Evolutionary conservation across 2,797 vertebrate genomes (phyloP).

Genomic region (Periophthalmus magnuspinnatus): DNA sequence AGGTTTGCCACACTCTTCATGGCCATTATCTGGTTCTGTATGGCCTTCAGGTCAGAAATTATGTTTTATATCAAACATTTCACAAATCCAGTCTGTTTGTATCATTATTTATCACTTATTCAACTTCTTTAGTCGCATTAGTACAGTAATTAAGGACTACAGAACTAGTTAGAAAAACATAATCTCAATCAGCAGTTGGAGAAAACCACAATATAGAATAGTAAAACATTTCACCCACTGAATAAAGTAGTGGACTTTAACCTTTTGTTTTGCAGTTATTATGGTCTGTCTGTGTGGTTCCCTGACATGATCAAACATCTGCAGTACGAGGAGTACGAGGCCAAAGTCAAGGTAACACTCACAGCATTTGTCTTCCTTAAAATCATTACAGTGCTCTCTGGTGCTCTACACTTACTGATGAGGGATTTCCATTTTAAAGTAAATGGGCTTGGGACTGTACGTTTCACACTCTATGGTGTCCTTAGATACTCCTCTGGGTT

Average conservation of each 20-base stretch:
- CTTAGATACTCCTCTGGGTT: neutral
- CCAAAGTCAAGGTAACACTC: constrained; percentile 78
- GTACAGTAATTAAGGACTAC: neutral
- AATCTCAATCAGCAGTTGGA: neutral
- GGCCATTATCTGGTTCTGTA: constrained; percentile 94
- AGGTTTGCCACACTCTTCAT: constrained; percentile 89
- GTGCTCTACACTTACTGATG: neutral
- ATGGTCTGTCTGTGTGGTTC: constrained; percentile 95
- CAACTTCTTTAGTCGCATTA: too few relatives aligned
- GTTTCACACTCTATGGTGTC: neutral
- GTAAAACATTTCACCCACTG: too few relatives aligned
- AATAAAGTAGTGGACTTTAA: neutral
- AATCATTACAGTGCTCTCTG: neutral
- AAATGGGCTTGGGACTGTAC: neutral
- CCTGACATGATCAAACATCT: constrained; percentile 96
- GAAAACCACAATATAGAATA: neutral
- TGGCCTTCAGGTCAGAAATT: constrained; percentile 89
- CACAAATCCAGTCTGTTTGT: too few relatives aligned
- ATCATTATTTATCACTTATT: too few relatives aligned
- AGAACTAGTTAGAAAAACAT: neutral
- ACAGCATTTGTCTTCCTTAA: neutral
- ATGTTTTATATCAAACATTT: neutral
- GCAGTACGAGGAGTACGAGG: constrained; percentile 87
- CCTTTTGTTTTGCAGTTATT: constrained; percentile 81
- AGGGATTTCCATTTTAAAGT: too few relatives aligned